Evolutionary conservation across 2,888 invertebrate genomes (phyloP).

Genomic region (Stenodema calcarata): DNA sequence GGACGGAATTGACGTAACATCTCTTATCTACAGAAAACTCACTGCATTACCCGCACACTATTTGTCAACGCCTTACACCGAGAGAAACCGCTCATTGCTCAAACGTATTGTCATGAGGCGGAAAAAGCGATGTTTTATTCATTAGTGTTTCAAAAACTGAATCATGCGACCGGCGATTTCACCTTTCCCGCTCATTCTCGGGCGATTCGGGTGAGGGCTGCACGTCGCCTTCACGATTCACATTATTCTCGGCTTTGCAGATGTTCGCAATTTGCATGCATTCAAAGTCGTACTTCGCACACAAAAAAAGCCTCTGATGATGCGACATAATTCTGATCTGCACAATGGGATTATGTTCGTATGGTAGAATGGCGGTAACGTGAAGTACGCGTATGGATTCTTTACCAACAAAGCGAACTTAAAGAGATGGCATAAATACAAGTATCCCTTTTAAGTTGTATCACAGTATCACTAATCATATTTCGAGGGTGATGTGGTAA

Average conservation of each 20-base stretch:
- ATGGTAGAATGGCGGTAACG: too few species aligned
- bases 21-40: background rate
- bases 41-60: background rate
- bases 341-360: too few species aligned
- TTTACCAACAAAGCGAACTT: too few species aligned
- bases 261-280: background rate
- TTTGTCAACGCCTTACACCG: background rate
- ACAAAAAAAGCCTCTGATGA: background rate
- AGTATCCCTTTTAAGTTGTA: too few species aligned
- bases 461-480: too few species aligned
- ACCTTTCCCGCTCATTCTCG: background rate
- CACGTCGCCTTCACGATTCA: background rate
- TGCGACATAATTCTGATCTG: background rate
- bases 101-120: slow-evolving; percentile 28
- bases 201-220: background rate
- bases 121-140: slow-evolving; percentile 28
- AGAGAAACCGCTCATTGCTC: slow-evolving; percentile 16
- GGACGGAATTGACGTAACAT: background rate
- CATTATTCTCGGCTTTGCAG: background rate
- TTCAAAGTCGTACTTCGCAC: background rate
- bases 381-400: too few species aligned
- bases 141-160: slow-evolving; percentile 28
- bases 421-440: too few species aligned
- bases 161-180: slow-evolving; percentile 10
- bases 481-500: too few species aligned